Percentiles rank a stretch among this genome's conserved stretches.
phyloP scores from a whole-genome alignment of 1,140 invertebrate genomes.

The Marisa cornuarietis region DNA sequence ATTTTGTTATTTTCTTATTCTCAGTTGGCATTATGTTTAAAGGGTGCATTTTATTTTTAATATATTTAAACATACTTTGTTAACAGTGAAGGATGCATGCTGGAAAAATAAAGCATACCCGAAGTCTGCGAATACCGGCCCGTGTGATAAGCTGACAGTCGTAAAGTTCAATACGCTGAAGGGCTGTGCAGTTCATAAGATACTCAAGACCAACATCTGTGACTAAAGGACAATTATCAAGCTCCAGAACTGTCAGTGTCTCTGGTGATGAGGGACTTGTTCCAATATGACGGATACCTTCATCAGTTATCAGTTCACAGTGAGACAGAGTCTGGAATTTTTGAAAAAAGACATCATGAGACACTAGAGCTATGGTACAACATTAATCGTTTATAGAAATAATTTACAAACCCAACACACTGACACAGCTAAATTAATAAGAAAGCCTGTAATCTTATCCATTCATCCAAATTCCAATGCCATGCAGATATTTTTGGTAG shows the following conservation, averaged over 20 bases:
- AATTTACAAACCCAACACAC: too few relatives aligned
- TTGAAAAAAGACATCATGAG: too few relatives aligned
- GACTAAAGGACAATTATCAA: slow-evolving; percentile 98
- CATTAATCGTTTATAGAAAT: too few relatives aligned
- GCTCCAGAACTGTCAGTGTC: slow-evolving; percentile 83
- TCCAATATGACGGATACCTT: slow-evolving; percentile 93
- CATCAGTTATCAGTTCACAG: slow-evolving; percentile 98
- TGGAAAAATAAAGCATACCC: slow-evolving; percentile 71
- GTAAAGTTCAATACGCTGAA: slow-evolving; percentile 96
- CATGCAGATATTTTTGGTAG: too few relatives aligned
- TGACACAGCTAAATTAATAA: too few relatives aligned
- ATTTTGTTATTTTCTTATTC: too few relatives aligned
- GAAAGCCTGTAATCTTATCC: too few relatives aligned
- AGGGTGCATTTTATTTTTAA: too few relatives aligned
- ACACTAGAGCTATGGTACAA: too few relatives aligned
- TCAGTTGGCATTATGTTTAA: too few relatives aligned
- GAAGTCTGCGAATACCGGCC: slow-evolving; percentile 92
- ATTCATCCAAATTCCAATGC: too few relatives aligned
- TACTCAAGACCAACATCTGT: slow-evolving; percentile 98
- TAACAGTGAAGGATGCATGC: background rate
- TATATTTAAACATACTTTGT: too few relatives aligned
- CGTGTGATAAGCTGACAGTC: slow-evolving; percentile 98
- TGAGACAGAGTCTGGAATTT: slow-evolving; percentile 90
- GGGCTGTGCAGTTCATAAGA: slow-evolving; percentile 90
- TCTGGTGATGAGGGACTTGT: slow-evolving; percentile 83